Evolutionary conservation across 2,888 invertebrate species (phyloP).

Genomic region (Melanargia galathea): DNA sequence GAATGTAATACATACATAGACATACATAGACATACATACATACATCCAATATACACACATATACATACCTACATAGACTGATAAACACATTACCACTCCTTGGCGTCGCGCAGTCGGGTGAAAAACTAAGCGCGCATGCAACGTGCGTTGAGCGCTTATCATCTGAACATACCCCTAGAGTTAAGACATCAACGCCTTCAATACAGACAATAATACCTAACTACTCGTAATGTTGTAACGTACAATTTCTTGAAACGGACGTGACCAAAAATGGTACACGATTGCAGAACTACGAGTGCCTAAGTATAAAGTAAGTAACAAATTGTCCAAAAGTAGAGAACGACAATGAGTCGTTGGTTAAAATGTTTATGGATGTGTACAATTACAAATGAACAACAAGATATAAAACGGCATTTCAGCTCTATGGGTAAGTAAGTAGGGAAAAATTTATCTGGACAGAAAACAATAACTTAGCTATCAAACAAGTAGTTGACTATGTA

Average conservation of each 20-base stretch:
- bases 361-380: not conserved
- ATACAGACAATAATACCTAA: not conserved
- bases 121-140: no score
- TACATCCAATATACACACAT: no score
- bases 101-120: no score
- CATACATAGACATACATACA: no score
- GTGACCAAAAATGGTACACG: conserved; percentile 27
- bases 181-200: conserved; percentile 21
- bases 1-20: no score
- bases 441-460: no score
- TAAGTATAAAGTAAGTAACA: not conserved
- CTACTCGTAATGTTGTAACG: conserved; percentile 11
- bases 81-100: no score
- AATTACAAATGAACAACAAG: not conserved
- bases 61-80: no score
- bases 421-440: no score
- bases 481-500: not conserved
- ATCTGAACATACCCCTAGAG: no score
- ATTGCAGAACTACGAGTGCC: not conserved
- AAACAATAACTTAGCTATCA: no score
- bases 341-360: not conserved
- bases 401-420: not conserved
- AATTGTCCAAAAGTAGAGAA: not conserved
- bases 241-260: conserved; percentile 24
- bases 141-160: no score